Percentiles rank a stretch among this genome's conserved stretches.
Evolutionary conservation across 2,797 vertebrate genomes (phyloP).

Genomic region (Columba guinea): DNA sequence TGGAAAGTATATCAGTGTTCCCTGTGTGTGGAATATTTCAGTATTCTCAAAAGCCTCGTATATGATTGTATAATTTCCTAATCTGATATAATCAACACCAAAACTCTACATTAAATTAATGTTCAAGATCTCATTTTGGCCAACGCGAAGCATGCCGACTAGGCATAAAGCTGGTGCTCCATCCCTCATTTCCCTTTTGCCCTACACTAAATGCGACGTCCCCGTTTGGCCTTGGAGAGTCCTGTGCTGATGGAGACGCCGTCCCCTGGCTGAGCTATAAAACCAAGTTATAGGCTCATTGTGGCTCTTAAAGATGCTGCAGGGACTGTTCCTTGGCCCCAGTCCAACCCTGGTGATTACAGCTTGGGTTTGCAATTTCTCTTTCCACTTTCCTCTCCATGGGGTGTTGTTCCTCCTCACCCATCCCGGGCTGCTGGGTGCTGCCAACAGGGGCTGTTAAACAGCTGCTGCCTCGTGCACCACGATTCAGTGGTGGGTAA

Average conservation of each 20-base stretch:
- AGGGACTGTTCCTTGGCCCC: slow-evolving; percentile 49
- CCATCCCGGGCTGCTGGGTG: slow-evolving; percentile 40
- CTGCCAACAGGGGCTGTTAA: slow-evolving; percentile 53
- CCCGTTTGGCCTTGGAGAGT: neutral
- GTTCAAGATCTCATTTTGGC: slow-evolving; percentile 70
- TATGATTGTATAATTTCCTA: slow-evolving; percentile 72
- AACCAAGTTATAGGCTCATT: slow-evolving; percentile 33
- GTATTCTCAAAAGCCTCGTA: slow-evolving; percentile 65
- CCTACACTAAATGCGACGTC: neutral
- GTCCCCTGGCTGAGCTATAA: slow-evolving; percentile 58
- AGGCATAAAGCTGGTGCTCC: neutral
- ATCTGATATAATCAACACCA: slow-evolving; percentile 75
- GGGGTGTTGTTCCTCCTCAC: slow-evolving; percentile 41
- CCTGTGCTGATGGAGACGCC: slow-evolving; percentile 8
- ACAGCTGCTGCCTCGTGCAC: slow-evolving; percentile 50
- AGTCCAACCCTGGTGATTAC: slow-evolving; percentile 47
- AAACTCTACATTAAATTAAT: slow-evolving; percentile 75
- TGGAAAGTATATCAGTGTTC: slow-evolving; percentile 57
- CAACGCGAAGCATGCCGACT: slow-evolving; percentile 13
- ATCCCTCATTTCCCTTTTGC: slow-evolving; percentile 24
- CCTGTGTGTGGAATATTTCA: slow-evolving; percentile 42
- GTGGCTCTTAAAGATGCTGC: slow-evolving; percentile 18
- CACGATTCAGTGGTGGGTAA: slow-evolving; percentile 32
- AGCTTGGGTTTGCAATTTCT: slow-evolving; percentile 61
- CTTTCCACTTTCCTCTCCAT: slow-evolving; percentile 44